phyloP scores from a whole-genome alignment of 2,113 vertebrate genomes.

The Cryptotis parvus region DNA sequence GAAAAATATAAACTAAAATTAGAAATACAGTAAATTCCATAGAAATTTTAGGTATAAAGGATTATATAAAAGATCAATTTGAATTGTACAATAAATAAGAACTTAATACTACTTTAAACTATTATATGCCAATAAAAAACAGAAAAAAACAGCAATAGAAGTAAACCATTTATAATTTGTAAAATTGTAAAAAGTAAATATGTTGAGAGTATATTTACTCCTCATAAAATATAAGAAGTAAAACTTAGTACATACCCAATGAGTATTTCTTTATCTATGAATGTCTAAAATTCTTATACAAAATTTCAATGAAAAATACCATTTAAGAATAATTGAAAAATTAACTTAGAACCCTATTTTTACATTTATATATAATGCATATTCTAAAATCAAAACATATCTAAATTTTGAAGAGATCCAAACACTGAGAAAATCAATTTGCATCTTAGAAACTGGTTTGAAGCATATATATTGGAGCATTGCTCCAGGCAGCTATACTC shows the following conservation, averaged over 20 bases:
- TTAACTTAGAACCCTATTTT: neutral
- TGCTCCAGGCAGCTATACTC: constrained; percentile 47
- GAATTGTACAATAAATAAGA: no score
- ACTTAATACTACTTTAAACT: no score
- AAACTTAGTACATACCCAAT: neutral
- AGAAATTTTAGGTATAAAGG: no score
- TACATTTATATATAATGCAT: constrained; percentile 12
- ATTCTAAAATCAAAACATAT: neutral
- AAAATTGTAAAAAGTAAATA: neutral
- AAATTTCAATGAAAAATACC: neutral
- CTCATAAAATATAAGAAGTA: no score
- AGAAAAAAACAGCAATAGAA: no score
- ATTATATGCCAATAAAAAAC: no score
- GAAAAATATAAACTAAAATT: no score
- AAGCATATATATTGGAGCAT: constrained; percentile 58
- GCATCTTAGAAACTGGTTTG: constrained; percentile 28
- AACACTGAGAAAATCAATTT: constrained; percentile 30
- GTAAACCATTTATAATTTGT: neutral
- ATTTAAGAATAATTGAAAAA: constrained; percentile 35
- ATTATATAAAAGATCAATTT: no score
- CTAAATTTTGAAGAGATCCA: constrained; percentile 27
- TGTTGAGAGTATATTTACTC: no score
- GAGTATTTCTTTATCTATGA: neutral
- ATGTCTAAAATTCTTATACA: neutral
- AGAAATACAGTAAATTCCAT: no score